These are phyloP conservation scores for Alosa alosa DNA, from an alignment of 2,113 vertebrate species.

Conservation along the genomic window DNA sequence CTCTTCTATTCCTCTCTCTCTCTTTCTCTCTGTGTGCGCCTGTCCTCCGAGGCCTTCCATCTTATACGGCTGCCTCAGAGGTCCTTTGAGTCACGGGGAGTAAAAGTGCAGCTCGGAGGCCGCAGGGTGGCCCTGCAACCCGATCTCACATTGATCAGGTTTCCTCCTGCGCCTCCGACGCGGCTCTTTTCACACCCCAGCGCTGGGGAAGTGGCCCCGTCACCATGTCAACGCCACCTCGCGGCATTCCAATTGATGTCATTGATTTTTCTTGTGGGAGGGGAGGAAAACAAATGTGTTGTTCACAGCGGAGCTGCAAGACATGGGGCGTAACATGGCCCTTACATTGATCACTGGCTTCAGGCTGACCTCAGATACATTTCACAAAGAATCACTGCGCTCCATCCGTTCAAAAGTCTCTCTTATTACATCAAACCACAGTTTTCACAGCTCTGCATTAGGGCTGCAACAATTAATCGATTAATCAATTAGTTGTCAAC, in stretches of 20 bases:
- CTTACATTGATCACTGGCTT: background rate
- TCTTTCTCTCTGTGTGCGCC: background rate
- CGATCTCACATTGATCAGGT: constrained; percentile 48
- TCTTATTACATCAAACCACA: no score
- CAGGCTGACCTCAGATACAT: background rate
- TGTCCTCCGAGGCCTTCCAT: background rate
- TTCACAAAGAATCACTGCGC: background rate
- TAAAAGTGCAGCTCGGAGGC: constrained; percentile 41
- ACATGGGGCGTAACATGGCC: background rate
- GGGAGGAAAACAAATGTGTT: background rate
- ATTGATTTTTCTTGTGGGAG: background rate
- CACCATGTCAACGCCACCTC: constrained; percentile 10
- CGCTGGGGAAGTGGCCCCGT: background rate
- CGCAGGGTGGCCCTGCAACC: constrained; percentile 51
- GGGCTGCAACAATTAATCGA: no score
- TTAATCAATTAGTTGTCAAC: no score
- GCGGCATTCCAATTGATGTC: background rate
- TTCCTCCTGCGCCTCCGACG: constrained; percentile 31
- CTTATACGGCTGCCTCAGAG: constrained; percentile 21
- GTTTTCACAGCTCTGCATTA: no score
- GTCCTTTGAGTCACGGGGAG: constrained; percentile 26
- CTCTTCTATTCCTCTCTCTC: background rate
- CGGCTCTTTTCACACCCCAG: background rate
- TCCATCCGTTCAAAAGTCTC: background rate
- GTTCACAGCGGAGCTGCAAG: background rate